phyloP scores from a whole-genome alignment of 2,888 invertebrate species.

The Philereme vetulata region DNA sequence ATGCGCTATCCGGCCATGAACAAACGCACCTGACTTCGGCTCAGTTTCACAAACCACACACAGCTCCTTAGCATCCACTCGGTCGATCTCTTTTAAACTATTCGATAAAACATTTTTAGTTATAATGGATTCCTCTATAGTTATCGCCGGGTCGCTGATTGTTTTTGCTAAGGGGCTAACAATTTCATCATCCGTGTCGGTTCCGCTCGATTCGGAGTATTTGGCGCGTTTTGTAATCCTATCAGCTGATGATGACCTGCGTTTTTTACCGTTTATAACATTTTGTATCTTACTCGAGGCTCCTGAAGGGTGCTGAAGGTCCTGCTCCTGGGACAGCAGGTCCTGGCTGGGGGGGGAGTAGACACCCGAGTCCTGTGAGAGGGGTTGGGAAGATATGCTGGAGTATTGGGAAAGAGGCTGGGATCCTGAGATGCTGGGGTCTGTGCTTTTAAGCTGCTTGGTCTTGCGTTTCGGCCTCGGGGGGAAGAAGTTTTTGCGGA shows the following conservation, averaged over 20 bases:
- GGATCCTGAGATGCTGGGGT: slow-evolving; percentile 34
- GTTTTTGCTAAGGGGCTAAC: slow-evolving; percentile 65
- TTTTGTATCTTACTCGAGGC: slow-evolving; percentile 20
- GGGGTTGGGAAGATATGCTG: slow-evolving; percentile 20
- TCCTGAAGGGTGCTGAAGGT: slow-evolving; percentile 11
- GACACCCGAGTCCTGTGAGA: slow-evolving; percentile 67
- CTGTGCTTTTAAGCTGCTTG: slow-evolving; percentile 46
- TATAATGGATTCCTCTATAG: slow-evolving; percentile 52
- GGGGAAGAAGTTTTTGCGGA: slow-evolving; percentile 87
- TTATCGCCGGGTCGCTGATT: slow-evolving; percentile 71
- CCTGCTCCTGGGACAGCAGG: slow-evolving; percentile 13
- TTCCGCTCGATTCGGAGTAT: slow-evolving; percentile 54
- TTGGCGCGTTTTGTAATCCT: slow-evolving; percentile 51
- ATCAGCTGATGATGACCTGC: slow-evolving; percentile 37
- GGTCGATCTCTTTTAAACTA: slow-evolving; percentile 55
- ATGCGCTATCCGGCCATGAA: slow-evolving; percentile 86
- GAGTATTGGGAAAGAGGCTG: slow-evolving; percentile 17
- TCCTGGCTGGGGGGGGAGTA: slow-evolving; percentile 60
- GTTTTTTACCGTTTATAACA: slow-evolving; percentile 23
- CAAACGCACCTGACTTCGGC: slow-evolving; percentile 87
- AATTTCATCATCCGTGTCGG: slow-evolving; percentile 42
- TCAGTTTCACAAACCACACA: slow-evolving; percentile 86
- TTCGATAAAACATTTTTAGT: slow-evolving; percentile 55
- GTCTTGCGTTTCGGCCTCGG: slow-evolving; percentile 84
- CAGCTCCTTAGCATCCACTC: slow-evolving; percentile 51